Conservation (phyloP, 2,113 vertebrate species). For the Mionectes macconnelli region DNA sequence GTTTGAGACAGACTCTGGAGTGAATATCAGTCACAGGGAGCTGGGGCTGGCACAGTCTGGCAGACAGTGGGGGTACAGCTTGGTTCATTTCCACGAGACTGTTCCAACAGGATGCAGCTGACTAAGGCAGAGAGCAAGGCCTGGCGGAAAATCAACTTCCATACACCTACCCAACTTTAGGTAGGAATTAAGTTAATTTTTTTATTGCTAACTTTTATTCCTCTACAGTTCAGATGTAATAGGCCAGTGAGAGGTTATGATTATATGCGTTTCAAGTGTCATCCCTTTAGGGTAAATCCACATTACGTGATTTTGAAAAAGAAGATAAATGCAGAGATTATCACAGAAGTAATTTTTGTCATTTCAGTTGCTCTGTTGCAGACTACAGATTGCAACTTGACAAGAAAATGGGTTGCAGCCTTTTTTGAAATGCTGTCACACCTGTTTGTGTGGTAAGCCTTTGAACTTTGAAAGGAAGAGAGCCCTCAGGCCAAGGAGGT, state of each 20-base stretch:
- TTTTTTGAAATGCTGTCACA: neutral
- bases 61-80: neutral
- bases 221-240: neutral
- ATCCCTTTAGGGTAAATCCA: neutral
- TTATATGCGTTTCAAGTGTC: neutral
- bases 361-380: neutral
- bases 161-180: neutral
- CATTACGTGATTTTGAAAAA: neutral
- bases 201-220: neutral
- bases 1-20: neutral
- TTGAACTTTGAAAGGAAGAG: neutral
- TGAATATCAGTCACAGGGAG: neutral
- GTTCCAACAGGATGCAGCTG: neutral
- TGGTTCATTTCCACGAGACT: fast-evolving
- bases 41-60: neutral
- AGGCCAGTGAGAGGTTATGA: neutral
- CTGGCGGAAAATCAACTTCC: neutral
- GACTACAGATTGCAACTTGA: neutral
- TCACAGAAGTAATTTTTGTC: neutral
- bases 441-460: neutral
- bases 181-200: neutral
- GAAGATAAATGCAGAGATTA: neutral
- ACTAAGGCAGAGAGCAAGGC: neutral
- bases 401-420: neutral
- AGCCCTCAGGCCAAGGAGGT: neutral